Base-by-base conservation (phyloP, 2,113 vertebrate genomes). In the Muntiacus muntjak region DNA sequence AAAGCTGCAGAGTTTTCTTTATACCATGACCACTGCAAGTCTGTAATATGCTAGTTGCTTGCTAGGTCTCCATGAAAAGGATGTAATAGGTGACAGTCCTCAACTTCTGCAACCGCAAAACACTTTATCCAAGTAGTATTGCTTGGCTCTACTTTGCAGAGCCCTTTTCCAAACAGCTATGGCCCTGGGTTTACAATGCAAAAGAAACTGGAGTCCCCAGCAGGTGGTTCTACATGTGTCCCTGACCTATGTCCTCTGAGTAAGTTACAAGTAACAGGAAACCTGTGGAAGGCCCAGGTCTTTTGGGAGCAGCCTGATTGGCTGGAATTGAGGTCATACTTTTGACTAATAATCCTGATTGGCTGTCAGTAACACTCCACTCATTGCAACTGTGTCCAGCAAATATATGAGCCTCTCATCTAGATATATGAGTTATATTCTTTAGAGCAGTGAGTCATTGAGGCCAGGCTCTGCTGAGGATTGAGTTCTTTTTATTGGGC, bases 361-460 rank as follows among this genome's bases (percentile, higher is more conserved):
- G 83, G 96, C 78, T 95, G 30, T 93, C 71, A 83, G 67, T 47
- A 89, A 74, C n/a, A 28, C 25, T 47, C 96, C 54, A 93, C 58
- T 92, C 94, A 28, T 23, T 52, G 71, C 62, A 87, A 67, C 23
- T 67, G 76, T 54, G 81, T 57, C 85, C 89, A 89, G 79, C 67
- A 95, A 91, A 92, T 93, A 93, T 79, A 83, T 47, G 79, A 95
- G 60, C 57, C 74, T 96, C 97, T 93, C 95, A 84, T 93, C 84
- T 87, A 62, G 96, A 71, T 28, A 21, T 45, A 45, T 97, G 89
- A 98, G 82, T 93, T 97, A 95, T 94, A 67, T 30, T 94, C 96
- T 81, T 95, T 12, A 93, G 74, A 97, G 78, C 91, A 94, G 87
- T 94, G 97, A 97, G 95, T 97, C 97, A 96, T 19, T 13, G 91